Evolutionary conservation across 2,888 invertebrate species (phyloP).

Genomic region (Chloroclystis v-ata): DNA sequence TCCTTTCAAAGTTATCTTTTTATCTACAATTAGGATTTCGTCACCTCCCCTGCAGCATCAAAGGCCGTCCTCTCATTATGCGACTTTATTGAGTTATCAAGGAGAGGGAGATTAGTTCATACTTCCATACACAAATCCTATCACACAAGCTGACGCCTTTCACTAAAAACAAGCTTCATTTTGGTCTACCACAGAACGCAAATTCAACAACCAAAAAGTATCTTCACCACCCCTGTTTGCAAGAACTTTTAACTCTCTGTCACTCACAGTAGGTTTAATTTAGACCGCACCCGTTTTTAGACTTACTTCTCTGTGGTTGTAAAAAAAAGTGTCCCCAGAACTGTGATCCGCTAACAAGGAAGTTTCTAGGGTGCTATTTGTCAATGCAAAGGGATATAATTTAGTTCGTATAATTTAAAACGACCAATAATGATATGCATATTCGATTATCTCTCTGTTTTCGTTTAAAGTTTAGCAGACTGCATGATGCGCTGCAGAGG

Average conservation of each 20-base stretch:
- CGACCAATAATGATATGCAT: conserved; percentile 70
- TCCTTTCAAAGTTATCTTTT: conserved; percentile 71
- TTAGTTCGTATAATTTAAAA: conserved; percentile 66
- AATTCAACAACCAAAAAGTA: conserved; percentile 36
- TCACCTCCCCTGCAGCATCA: conserved; percentile 64
- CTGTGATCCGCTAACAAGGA: conserved; percentile 65
- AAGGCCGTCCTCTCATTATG: conserved; percentile 70
- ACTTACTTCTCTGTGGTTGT: conserved; percentile 27
- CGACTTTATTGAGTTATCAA: conserved; percentile 77
- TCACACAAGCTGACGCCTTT: conserved; percentile 78
- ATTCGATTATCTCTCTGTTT: conserved; percentile 55
- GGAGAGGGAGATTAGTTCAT: conserved; percentile 75
- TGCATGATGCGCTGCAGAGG: background rate
- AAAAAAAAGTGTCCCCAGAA: conserved; percentile 46
- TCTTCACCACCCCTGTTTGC: conserved; percentile 33
- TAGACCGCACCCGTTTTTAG: conserved; percentile 9
- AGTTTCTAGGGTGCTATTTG: conserved; percentile 67
- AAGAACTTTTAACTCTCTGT: conserved; percentile 29
- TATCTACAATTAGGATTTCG: conserved; percentile 78
- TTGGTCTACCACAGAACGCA: conserved; percentile 67
- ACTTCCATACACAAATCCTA: conserved; percentile 77
- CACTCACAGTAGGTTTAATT: conserved; percentile 10
- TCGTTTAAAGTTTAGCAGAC: conserved; percentile 22
- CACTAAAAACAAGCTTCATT: conserved; percentile 71
- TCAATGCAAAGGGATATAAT: conserved; percentile 70